Evolutionary conservation across 37 sponge, comb jelly and placozoan species (phyloP).

Genomic region (Crambe crambe): DNA sequence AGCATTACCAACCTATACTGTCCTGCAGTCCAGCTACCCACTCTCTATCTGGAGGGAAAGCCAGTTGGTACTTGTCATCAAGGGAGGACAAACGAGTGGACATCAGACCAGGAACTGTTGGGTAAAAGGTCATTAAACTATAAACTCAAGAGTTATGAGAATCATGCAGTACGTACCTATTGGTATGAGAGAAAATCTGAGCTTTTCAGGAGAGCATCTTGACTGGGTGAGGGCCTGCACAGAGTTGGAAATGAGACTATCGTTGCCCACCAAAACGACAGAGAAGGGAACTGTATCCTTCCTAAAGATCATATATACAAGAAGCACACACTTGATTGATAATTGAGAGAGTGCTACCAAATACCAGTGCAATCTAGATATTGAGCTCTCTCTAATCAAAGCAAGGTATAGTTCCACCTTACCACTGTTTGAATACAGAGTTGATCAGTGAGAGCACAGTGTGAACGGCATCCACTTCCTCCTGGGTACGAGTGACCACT

Average conservation of each 20-base stretch:
- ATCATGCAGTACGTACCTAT: slow-evolving; percentile 48
- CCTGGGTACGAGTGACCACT: background rate
- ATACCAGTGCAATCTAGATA: too few relatives aligned
- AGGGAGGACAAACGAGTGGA: slow-evolving; percentile 16
- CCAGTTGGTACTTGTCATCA: slow-evolving; percentile 8
- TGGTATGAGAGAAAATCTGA: slow-evolving; percentile 30
- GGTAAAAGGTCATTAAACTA: background rate
- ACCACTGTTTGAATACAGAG: slow-evolving; percentile 22
- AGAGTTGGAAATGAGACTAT: slow-evolving; percentile 21
- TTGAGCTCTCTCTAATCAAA: too few relatives aligned
- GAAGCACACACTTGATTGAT: too few relatives aligned
- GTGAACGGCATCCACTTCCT: slow-evolving; percentile 2
- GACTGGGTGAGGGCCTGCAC: slow-evolving; percentile 24
- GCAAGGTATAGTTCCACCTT: background rate
- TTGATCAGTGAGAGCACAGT: slow-evolving; percentile 15
- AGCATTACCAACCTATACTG: slow-evolving; percentile 28
- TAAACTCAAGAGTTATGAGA: too few relatives aligned
- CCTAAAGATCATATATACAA: too few relatives aligned
- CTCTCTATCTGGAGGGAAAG: slow-evolving; percentile 13
- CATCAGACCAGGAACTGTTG: slow-evolving; percentile 26
- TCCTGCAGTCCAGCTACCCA: slow-evolving; percentile 21
- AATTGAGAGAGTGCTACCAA: too few relatives aligned
- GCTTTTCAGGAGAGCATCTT: slow-evolving; percentile 11
- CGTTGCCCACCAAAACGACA: slow-evolving; percentile 46
- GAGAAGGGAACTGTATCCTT: background rate